A percentile compares a stretch with the other conserved stretches of the same genome.
phyloP scores from a whole-genome alignment of 2,113 vertebrate species.

The Mastomys natalensis region DNA sequence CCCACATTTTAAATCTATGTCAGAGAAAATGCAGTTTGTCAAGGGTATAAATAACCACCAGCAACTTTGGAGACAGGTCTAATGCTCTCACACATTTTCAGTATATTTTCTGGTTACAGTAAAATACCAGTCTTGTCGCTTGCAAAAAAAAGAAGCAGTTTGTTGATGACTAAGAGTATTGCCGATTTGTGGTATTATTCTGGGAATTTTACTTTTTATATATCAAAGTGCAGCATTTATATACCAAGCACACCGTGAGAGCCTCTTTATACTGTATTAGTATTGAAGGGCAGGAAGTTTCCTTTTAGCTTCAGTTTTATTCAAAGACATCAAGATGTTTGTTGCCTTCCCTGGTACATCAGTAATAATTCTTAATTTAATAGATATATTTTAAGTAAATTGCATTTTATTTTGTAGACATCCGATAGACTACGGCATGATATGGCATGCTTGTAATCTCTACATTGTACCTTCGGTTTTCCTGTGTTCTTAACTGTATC shows the following conservation, averaged over 20 bases:
- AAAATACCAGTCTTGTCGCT: constrained; percentile 20
- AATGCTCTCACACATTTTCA: neutral
- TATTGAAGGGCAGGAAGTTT: constrained; percentile 64
- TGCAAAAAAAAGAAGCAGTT: constrained; percentile 20
- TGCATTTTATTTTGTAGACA: constrained; percentile 58
- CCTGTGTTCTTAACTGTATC: constrained; percentile 28
- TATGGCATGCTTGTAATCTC: constrained; percentile 55
- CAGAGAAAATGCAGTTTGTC: constrained; percentile 6
- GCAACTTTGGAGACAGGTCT: neutral
- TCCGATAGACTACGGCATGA: constrained; percentile 54
- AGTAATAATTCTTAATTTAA: constrained; percentile 64
- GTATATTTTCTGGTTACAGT: neutral
- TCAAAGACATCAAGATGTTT: constrained; percentile 72
- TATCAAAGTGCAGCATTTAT: constrained; percentile 60
- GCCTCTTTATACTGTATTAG: constrained; percentile 70
- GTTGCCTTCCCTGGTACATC: constrained; percentile 52
- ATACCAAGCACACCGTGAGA: constrained; percentile 63
- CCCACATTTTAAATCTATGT: neutral
- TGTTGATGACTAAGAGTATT: constrained; percentile 58
- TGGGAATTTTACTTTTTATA: constrained; percentile 68
- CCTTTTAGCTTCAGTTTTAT: constrained; percentile 49
- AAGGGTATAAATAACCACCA: neutral
- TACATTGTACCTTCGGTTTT: constrained; percentile 7
- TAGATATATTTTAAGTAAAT: constrained; percentile 69
- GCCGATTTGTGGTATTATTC: constrained; percentile 63